Conservation (phyloP, 2,888 invertebrate species). For the Zaprionus obscuricornis region DNA sequence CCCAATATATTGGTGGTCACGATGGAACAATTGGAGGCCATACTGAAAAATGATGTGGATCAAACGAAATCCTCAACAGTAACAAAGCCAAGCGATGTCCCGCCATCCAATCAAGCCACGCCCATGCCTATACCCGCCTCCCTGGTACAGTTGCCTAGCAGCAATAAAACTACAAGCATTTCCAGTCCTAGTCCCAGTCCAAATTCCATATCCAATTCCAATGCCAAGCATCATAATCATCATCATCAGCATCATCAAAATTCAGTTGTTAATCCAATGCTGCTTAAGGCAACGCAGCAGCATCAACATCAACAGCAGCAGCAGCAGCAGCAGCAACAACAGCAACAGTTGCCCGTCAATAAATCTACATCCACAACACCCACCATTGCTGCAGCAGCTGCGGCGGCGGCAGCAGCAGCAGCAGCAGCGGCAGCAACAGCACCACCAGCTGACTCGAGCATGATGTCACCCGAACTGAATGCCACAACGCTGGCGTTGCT, state of each 20-base stretch:
- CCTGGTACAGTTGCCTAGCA: conserved; percentile 14
- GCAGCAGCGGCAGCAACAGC: conserved; percentile 38
- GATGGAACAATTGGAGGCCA: conserved; percentile 88
- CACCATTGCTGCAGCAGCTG: conserved; percentile 3
- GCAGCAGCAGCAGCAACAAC: conserved; percentile 2
- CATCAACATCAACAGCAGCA: too few relatives aligned
- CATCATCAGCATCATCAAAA: too few relatives aligned
- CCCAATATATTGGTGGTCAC: conserved; percentile 92
- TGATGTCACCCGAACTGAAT: conserved; percentile 88
- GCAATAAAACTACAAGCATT: conserved; percentile 9
- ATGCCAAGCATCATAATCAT: too few relatives aligned
- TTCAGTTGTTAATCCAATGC: too few relatives aligned
- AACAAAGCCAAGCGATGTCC: not conserved
- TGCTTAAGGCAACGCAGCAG: too few relatives aligned
- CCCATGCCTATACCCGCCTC: conserved; percentile 1
- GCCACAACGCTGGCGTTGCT: conserved; percentile 88
- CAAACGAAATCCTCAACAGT: conserved; percentile 38
- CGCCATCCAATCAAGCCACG: too few relatives aligned
- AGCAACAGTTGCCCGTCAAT: conserved; percentile 10
- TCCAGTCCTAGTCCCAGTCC: conserved; percentile 19
- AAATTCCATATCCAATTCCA: too few relatives aligned
- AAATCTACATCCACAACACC: conserved; percentile 50
- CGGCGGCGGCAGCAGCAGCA: conserved; percentile 26
- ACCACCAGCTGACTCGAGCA: conserved; percentile 71
- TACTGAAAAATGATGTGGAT: conserved; percentile 85